These are phyloP conservation scores for Peromyscus nudipes DNA, from an alignment of 2,797 vertebrate species.

Conservation along the genomic window DNA sequence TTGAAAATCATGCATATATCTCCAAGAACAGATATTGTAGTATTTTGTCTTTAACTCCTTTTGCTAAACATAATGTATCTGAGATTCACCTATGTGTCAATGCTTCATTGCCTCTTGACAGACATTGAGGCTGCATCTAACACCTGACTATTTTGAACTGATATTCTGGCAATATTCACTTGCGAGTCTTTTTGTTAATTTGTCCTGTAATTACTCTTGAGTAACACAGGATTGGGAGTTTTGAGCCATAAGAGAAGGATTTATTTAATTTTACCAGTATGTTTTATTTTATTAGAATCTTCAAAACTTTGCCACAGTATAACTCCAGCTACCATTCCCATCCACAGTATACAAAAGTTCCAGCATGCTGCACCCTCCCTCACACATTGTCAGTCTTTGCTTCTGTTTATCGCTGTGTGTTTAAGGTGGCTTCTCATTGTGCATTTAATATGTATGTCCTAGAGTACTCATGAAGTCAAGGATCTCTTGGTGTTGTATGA, in stretches of 20 bases:
- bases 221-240: neutral
- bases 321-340: neutral
- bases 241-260: neutral
- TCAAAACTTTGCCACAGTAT: neutral
- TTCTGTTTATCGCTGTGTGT: neutral
- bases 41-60: neutral
- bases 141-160: neutral
- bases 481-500: neutral
- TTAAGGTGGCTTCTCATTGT: neutral
- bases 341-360: neutral
- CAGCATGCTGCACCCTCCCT: neutral
- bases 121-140: neutral
- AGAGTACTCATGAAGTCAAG: neutral
- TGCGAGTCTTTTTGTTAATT: neutral
- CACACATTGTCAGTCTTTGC: neutral
- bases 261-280: constrained; percentile 4
- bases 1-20: neutral
- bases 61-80: neutral
- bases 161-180: neutral
- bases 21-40: neutral
- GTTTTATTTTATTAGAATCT: neutral
- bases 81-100: neutral
- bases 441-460: neutral
- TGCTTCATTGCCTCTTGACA: neutral
- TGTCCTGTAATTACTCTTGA: neutral